phyloP scores from a whole-genome alignment of 2,888 invertebrate species.

The Coremacera marginata region DNA sequence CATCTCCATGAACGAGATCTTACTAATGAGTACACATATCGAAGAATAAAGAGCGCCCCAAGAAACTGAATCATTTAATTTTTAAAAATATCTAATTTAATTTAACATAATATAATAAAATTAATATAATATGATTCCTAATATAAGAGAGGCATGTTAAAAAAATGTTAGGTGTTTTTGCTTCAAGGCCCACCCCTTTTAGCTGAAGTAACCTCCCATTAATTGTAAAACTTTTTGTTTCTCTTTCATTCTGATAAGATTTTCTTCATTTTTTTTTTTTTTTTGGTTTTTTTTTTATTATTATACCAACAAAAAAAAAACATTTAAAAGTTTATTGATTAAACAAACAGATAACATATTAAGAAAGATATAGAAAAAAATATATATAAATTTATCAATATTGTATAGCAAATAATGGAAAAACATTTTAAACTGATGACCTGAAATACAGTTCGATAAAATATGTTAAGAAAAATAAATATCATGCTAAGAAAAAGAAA shows the following conservation, averaged over 20 bases:
- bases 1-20: no score
- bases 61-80: no score
- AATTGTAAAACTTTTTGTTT: background rate
- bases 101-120: no score
- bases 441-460: constrained; percentile 35
- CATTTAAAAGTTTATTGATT: background rate
- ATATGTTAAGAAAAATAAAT: background rate
- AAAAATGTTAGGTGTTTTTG: background rate
- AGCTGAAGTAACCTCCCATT: no score
- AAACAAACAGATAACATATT: constrained; percentile 15
- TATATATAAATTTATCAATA: constrained; percentile 24
- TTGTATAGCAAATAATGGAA: constrained; percentile 8
- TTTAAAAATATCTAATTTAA: no score
- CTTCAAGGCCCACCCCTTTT: no score
- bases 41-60: no score
- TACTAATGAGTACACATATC: no score
- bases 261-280: no score
- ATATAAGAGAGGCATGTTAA: background rate
- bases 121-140: no score
- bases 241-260: no score
- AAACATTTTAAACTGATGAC: constrained; percentile 20
- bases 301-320: background rate
- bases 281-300: no score
- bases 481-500: background rate
- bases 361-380: background rate